Evolutionary conservation across 2,113 vertebrate species (phyloP), one percentile per base, ranked within the genome.

Genomic region (Mobula birostris): DNA sequence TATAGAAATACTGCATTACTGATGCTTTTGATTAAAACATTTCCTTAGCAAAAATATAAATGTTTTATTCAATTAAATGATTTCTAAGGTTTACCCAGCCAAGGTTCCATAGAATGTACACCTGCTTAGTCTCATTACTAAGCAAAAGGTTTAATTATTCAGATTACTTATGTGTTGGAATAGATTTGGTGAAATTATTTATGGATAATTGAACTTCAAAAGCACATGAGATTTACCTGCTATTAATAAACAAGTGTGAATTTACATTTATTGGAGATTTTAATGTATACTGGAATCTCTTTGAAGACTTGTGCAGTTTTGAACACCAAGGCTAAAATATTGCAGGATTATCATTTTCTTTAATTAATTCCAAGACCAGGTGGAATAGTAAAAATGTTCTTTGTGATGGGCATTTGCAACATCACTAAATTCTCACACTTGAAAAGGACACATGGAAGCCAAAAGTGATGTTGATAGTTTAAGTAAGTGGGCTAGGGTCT

Each of bases 161-260:
- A 2, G 12, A 70, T 91, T 70, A 36, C 32, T 32, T 91, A 19
- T 36, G 66, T n/a, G 63, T 91, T 32, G 63, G 19, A 70, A 36
- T 91, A 70, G 36, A 70, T 40, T 70, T 91, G 32, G 88, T n/a
- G 32, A 91, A 91, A 91, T 19, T 66, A 70, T 17, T 32, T 90
- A 70, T 36, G n/a, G n/a, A 91, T 70, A 21, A 91, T 91, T 91
- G 63, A 68, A 91, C 88, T 91, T 91, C 27, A 32, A 91, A 91
- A 58, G 2, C 66, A 70, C 2, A 63, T 68, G 63, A 91, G 32
- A 36, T 36, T 70, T 91, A 87, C n/a, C 63, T 40, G 29, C 63
- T 17, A 70, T 91, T 68, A 70, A 70, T 68, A 91, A 91, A 70
- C 88, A 70, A n/a, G 32, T 29, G 11, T 70, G 29, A 91, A 8